phyloP scores from a whole-genome alignment of 2,113 vertebrate genomes.

The Albula goreensis region DNA sequence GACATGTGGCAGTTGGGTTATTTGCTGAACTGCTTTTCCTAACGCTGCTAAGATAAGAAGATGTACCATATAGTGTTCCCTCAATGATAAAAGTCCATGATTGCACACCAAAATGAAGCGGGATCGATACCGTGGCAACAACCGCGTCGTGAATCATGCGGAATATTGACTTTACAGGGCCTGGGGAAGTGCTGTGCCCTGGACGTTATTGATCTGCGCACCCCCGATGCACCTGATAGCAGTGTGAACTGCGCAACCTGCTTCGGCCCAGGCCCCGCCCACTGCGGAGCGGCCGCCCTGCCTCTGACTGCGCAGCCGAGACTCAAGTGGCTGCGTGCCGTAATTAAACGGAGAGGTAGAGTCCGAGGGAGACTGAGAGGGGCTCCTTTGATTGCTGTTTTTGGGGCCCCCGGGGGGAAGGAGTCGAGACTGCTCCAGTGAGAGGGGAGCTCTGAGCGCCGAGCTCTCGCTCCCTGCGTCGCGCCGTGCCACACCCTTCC shows the following conservation, averaged over 20 bases:
- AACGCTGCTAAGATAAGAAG: background rate
- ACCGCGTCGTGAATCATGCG: background rate
- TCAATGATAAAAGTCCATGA: background rate
- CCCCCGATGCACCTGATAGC: background rate
- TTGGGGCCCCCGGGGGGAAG: conserved; percentile 59
- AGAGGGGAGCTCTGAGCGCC: conserved; percentile 55
- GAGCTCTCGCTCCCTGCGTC: conserved; percentile 46
- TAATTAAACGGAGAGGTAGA: conserved; percentile 77
- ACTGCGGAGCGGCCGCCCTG: background rate
- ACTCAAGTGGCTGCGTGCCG: conserved; percentile 55
- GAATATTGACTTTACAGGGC: background rate
- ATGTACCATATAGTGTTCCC: background rate
- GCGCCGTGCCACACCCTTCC: background rate
- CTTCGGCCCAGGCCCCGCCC: conserved; percentile 3
- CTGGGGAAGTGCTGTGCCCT: conserved; percentile 4
- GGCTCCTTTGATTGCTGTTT: conserved; percentile 72
- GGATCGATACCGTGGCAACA: background rate
- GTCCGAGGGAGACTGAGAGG: conserved; percentile 65
- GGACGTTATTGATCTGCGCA: background rate
- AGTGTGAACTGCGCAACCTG: background rate
- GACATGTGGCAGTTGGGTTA: background rate
- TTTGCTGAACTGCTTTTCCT: background rate
- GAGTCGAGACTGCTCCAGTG: conserved; percentile 63
- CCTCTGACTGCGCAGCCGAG: conserved; percentile 36
- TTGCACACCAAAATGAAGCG: background rate